These are phyloP conservation scores for Sebastes trivittatus DNA, from an alignment of 2,797 vertebrate genomes.

Conservation along the genomic window DNA sequence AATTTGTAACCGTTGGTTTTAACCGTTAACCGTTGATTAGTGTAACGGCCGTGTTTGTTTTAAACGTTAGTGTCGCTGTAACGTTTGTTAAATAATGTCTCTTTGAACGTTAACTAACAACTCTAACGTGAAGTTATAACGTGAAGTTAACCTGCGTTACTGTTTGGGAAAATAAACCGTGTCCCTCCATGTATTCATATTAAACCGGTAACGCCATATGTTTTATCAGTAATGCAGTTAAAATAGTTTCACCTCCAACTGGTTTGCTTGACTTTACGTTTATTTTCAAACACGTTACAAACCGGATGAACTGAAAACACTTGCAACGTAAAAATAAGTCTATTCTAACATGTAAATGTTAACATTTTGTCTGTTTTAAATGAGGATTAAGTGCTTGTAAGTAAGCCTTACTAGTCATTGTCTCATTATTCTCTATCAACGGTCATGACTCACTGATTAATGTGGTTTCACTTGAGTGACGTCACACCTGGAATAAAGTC, in stretches of 20 bases:
- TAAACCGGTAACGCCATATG: background rate
- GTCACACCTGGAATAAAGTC: constrained; percentile 39
- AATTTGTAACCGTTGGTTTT: background rate
- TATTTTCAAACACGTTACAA: background rate
- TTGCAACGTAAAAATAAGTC: background rate
- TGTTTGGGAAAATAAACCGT: background rate
- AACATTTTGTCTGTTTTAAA: background rate
- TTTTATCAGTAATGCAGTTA: background rate
- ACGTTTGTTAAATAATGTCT: background rate
- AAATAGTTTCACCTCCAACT: background rate
- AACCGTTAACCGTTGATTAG: background rate
- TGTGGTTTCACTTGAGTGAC: constrained; percentile 72
- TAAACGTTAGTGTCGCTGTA: background rate
- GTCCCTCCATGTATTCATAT: background rate
- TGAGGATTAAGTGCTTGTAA: background rate
- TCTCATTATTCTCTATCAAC: constrained; percentile 4
- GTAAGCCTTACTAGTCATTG: background rate
- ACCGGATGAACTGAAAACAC: constrained; percentile 7
- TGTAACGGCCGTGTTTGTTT: rapidly evolving
- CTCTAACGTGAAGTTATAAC: background rate
- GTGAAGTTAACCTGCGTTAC: constrained; percentile 28
- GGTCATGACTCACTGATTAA: constrained; percentile 52
- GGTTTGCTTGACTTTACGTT: background rate
- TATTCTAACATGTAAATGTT: background rate
- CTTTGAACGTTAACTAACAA: constrained; percentile 8